A percentile compares a stretch with the other conserved stretches of the same genome.
These are phyloP conservation scores for Aporrectodea caliginosa DNA, from an alignment of 1,140 invertebrate genomes.

Conservation along the genomic window DNA sequence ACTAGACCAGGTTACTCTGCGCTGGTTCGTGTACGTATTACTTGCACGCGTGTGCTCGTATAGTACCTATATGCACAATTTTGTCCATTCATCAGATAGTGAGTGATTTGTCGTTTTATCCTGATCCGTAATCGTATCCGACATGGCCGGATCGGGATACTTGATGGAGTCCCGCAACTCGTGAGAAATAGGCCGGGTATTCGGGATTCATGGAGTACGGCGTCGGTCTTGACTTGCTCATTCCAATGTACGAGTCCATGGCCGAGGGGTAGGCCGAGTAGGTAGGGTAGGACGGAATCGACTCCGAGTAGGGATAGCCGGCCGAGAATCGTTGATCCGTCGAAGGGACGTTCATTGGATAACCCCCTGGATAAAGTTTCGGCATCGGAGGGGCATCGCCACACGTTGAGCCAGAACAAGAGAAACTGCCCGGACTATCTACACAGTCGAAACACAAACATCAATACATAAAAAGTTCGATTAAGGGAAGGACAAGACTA, in stretches of 20 bases:
- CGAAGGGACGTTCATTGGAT: background rate
- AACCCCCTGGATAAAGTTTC: background rate
- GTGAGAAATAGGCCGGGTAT: slow-evolving; percentile 18
- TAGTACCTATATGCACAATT: no score
- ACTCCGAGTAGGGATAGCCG: background rate
- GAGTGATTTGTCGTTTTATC: no score
- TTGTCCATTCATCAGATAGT: no score
- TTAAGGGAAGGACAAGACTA: no score
- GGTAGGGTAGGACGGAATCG: slow-evolving; percentile 14
- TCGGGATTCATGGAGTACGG: slow-evolving; percentile 24
- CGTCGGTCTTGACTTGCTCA: background rate
- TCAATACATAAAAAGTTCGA: no score
- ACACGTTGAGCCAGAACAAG: background rate
- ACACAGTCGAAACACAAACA: no score
- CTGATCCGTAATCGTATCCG: slow-evolving; percentile 20
- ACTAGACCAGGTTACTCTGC: no score
- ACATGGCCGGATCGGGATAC: slow-evolving; percentile 2
- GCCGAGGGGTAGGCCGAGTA: slow-evolving; percentile 6
- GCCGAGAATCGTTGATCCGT: slow-evolving; percentile 5
- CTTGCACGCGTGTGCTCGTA: no score
- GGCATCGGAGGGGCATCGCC: background rate
- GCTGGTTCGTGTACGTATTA: no score
- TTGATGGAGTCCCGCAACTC: slow-evolving; percentile 15
- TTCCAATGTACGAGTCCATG: slow-evolving; percentile 12
- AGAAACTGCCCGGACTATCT: background rate